Evolutionary conservation across 2,113 vertebrate genomes (phyloP), one percentile per base, ranked within the genome.

Genomic region (Pterocles orientalis): DNA sequence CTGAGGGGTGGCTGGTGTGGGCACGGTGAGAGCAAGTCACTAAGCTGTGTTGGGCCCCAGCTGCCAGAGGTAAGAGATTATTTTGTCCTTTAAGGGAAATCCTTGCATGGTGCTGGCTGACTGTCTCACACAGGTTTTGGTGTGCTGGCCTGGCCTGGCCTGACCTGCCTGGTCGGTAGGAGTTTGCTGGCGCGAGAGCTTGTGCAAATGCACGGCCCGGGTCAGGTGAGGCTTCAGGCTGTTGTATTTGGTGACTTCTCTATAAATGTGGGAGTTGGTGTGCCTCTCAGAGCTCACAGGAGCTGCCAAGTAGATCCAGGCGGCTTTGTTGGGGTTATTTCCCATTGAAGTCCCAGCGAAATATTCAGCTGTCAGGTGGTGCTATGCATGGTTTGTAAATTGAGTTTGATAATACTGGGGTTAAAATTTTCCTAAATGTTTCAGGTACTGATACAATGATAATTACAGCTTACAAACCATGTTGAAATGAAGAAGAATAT

Each of bases 201-300:
- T 65, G 31, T 72, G 60, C 1, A 4, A 76, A 24, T 36, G 31
- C 54, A 72, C 9, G 17, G 51, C 64, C 36, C 41, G 50, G 45
- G 34, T 43, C 69, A 34, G 29, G 18, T 62, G 72, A 54, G 66
- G 43, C 33, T 86, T 77, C 31, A 18, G 54, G 62, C 39, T 72
- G 50, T 51, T 4, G 3, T 34, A 10, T 43, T 61, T 0, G 0
- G 28, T 84, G 36, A 10, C 36, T 54, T 77, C 1, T 10, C 5
- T 33, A 10, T 36, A 50, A 45, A 36, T 33, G 48, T 71, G 79
- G 41, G 48, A 45, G 71, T 28, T 43, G n/a, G 18, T 51, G 31
- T 77, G 66, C 11, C 9, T 26, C 58, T 47, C 54, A 51, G 48
- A 66, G 28, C 50, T 88, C 29, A 13, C 16, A 7, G 86, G 41